Evolutionary conservation across 2,888 invertebrate genomes (phyloP).

Genomic region (Halictus ligatus): DNA sequence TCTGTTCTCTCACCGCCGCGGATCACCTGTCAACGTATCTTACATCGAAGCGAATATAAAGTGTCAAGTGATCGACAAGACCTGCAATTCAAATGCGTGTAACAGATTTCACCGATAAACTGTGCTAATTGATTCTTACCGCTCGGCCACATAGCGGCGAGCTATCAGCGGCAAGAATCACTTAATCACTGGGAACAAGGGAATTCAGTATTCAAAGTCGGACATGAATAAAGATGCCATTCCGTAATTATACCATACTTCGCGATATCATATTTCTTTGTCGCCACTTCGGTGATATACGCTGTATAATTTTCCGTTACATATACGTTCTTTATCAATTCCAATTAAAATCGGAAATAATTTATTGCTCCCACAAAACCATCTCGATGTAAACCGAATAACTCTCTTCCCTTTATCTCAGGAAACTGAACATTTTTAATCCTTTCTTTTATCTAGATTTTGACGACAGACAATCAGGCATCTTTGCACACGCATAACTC

Average conservation of each 20-base stretch:
- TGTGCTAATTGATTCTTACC: constrained; percentile 15
- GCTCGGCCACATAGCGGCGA: background rate
- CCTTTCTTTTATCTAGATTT: too few relatives aligned
- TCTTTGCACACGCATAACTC: too few relatives aligned
- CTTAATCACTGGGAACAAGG: constrained; percentile 16
- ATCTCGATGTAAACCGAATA: background rate
- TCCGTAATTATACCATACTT: constrained; percentile 4
- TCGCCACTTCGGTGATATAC: background rate
- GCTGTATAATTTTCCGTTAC: background rate
- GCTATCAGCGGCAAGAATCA: constrained; percentile 17
- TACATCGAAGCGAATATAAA: background rate
- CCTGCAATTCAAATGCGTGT: constrained; percentile 4
- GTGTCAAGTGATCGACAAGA: background rate
- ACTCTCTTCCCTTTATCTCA: too few relatives aligned
- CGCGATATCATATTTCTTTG: background rate
- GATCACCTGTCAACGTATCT: background rate
- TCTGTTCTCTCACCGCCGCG: background rate
- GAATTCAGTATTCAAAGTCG: constrained; percentile 17
- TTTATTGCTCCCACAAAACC: background rate
- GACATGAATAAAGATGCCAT: constrained; percentile 9
- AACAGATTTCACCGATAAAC: constrained; percentile 7
- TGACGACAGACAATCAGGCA: too few relatives aligned
- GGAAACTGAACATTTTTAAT: too few relatives aligned
- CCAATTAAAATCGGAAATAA: background rate
- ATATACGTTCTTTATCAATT: background rate